A percentile compares a stretch with the other conserved stretches of the same genome.
Conservation (phyloP, 2,113 vertebrate species). For the Mesocricetus auratus region DNA sequence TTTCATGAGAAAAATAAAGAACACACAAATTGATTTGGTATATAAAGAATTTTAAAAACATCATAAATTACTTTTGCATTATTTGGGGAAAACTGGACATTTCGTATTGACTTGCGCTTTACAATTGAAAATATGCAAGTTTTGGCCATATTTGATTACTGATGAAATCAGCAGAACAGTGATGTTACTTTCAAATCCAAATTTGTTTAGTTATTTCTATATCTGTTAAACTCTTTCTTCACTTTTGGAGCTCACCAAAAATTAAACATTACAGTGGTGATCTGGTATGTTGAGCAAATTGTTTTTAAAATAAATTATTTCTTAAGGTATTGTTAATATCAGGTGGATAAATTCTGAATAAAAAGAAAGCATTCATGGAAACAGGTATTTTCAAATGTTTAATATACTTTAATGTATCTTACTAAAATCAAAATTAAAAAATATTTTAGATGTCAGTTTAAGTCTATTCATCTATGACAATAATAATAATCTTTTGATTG, state of each 20-base stretch:
- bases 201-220: neutral
- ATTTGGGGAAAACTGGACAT: neutral
- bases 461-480: neutral
- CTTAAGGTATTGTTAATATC: neutral
- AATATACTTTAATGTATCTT: neutral
- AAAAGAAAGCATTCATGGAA: neutral
- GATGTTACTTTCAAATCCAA: neutral
- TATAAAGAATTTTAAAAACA: neutral
- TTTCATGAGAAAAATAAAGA: neutral
- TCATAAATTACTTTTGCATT: neutral
- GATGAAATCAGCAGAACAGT: accelerated
- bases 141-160: neutral
- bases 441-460: neutral
- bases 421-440: neutral
- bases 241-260: neutral
- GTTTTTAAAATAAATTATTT: neutral
- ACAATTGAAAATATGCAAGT: neutral
- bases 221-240: neutral
- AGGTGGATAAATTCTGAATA: neutral
- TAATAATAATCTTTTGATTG: neutral
- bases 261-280: neutral
- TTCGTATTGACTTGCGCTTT: neutral
- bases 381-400: neutral
- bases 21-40: too few relatives aligned
- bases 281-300: neutral